Base-by-base conservation (phyloP, 1,140 invertebrate genomes). In the Venturia canescens region DNA sequence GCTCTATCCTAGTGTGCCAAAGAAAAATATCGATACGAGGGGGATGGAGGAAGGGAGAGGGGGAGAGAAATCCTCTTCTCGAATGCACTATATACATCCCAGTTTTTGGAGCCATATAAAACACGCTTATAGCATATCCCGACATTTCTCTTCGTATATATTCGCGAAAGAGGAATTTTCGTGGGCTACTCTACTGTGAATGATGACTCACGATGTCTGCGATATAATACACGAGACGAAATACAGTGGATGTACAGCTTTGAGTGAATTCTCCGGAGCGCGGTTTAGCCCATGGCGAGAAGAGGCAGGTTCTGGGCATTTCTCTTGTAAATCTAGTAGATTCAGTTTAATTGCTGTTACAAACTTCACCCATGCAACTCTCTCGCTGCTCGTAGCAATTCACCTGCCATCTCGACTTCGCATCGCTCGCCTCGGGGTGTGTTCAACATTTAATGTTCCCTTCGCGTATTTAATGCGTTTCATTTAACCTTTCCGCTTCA, bases 271-370 rank as follows among this genome's bases (percentile, higher is more conserved):
- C 79, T 74, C 79, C 16, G 31, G 72, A 80, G 53, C 15, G 6
- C 60, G 5, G 26, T 80, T 57, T 80, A 75, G 67, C 69, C 50
- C 67, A 44, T 38, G 75, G 75, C 72, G 29, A n/a, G 29, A 38
- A 48, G 60, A 63, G 27, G 38, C 34, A 75, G 63, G 53, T 66
- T 76, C 63, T 71, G 75, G 38, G 72, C 75, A 78, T 53, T 67
- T 78, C 48, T 50, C 74, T 76, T 78, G 70, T 29, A 75, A 82
- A 82, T 78, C 78, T 74, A 71, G 69, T 78, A 71, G 75, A 79
- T 78, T 78, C 69, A 82, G 75, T 79, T 79, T 82, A 82, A 82
- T 79, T 82, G 77, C 76, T 79, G 72, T 78, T 67, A 72, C 80
- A 82, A 79, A 79, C 80, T 82, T 66, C 26, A 38, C 13, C 29